Conservation (phyloP, 2,113 vertebrate genomes). For the Cygnus atratus region DNA sequence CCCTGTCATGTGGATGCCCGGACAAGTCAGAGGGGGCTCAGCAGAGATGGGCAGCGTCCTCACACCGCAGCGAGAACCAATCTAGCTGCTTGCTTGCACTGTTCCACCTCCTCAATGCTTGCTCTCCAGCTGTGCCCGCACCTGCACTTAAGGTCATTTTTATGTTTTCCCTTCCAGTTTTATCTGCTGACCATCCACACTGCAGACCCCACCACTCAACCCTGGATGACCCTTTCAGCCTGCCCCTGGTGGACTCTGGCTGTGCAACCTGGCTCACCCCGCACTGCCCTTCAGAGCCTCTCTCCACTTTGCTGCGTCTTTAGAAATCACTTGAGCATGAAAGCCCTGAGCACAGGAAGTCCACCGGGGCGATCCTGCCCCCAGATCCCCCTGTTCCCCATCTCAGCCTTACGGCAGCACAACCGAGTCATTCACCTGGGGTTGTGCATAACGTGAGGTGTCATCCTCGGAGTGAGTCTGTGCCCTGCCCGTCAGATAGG, state of each 20-base stretch:
- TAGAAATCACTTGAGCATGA: constrained; percentile 44
- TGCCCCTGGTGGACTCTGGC: not conserved
- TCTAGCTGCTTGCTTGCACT: not conserved
- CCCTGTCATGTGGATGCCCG: not conserved
- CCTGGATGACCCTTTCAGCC: not conserved
- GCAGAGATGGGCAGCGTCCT: not conserved
- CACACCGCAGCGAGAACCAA: not conserved
- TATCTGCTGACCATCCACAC: not conserved
- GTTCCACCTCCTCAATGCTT: not conserved
- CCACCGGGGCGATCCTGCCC: not conserved
- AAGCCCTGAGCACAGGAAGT: constrained; percentile 18
- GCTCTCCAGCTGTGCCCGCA: not conserved
- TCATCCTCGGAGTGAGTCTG: not conserved
- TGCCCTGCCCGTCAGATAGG: not conserved
- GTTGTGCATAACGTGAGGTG: not conserved
- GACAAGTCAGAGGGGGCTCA: not conserved
- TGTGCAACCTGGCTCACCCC: not conserved
- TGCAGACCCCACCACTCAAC: not conserved
- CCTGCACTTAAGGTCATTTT: not conserved
- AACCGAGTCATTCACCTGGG: not conserved
- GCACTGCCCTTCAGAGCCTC: not conserved
- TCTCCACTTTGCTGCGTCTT: constrained; percentile 22
- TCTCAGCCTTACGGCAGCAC: not conserved
- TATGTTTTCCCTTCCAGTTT: not conserved
- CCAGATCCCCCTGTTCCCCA: not conserved